Base-by-base conservation (phyloP, 1,140 invertebrate genomes). In the Diploscapter pachys region DNA sequence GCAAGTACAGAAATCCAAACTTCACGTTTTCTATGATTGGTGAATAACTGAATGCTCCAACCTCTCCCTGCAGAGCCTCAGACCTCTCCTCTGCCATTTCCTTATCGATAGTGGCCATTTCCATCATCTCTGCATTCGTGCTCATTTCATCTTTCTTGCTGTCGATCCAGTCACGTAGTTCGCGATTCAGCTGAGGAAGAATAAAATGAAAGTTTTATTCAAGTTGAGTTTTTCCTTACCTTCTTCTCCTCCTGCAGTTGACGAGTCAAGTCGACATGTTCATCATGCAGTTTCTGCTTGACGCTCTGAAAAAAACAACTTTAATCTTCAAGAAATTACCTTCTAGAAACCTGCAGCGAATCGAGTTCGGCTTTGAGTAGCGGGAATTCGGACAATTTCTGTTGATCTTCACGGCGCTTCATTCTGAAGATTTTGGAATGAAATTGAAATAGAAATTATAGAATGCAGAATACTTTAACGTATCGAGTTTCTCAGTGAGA, bases 51-150 rank as follows among this genome's bases (percentile, higher is more conserved):
- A 31, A 31, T 31, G 31, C 31, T 31, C 13, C 8, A 4, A 76
- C 68, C 51, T 70, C 55, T 9, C 62, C 62, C 56, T 81, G 76
- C 49, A 81, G 56, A 13, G 50, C 62, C 59, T 81, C 80, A 2
- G 89, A 89, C 85, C 95, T 93, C 83, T 98, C 96, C 86, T 99
- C 96, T 0, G 96, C 96, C 95, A 98, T 98, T 89, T 98, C 96
- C 86, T 96, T 97, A 86, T 98, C 96, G 0, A 99, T 88, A 0
- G 95, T 96, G 0, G 95, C 93, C 91, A 98, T 94, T 89, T 99
- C 96, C 0, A 97, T 91, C 4, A 93, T 93, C 86, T 98, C 95
- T 9, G 92, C 89, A 3, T 96, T 88, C 84, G 97, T 94, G 0
- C 92, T 90, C 88, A 95, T 95, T 87, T 98, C 95, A 74, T 95